These are phyloP conservation scores for Anableps anableps DNA, from an alignment of 2,797 vertebrate genomes.

Conservation along the genomic window DNA sequence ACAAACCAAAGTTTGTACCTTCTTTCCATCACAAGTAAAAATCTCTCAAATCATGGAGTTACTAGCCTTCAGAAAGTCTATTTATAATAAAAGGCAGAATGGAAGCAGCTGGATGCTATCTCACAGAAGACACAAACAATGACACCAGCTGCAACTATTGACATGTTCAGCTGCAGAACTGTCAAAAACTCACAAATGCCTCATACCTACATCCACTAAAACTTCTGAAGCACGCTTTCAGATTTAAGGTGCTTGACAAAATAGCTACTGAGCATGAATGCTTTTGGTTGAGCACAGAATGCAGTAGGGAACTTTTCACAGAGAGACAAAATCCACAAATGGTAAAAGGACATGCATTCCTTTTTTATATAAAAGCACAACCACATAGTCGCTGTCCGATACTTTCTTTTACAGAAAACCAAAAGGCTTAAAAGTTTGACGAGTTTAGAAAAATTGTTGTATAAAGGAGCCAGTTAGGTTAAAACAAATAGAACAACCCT, in stretches of 20 bases:
- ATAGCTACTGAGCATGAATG: neutral
- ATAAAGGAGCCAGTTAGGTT: slow-evolving; percentile 61
- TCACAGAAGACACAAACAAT: slow-evolving; percentile 12
- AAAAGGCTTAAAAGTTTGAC: slow-evolving; percentile 61
- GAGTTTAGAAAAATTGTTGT: slow-evolving; percentile 53
- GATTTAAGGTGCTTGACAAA: slow-evolving; percentile 22
- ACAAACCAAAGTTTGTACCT: neutral
- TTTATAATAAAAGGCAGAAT: slow-evolving; percentile 20
- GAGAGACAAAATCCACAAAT: slow-evolving; percentile 21
- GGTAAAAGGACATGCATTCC: slow-evolving; percentile 27
- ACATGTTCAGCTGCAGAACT: neutral
- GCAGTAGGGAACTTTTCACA: slow-evolving; percentile 4
- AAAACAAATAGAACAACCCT: slow-evolving; percentile 65
- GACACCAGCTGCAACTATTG: slow-evolving; percentile 6
- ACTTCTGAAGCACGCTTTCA: neutral
- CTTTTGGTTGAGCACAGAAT: slow-evolving; percentile 14
- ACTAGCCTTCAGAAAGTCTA: slow-evolving; percentile 2
- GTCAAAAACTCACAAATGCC: neutral
- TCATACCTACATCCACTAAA: neutral
- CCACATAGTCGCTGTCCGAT: slow-evolving; percentile 56
- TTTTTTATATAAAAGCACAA: slow-evolving; percentile 41
- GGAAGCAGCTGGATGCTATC: neutral
- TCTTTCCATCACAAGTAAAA: slow-evolving; percentile 1
- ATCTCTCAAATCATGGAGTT: neutral
- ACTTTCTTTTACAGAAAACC: slow-evolving; percentile 56